phyloP scores from a whole-genome alignment of 2,888 invertebrate genomes.

The Chaitophorus viminalis region DNA sequence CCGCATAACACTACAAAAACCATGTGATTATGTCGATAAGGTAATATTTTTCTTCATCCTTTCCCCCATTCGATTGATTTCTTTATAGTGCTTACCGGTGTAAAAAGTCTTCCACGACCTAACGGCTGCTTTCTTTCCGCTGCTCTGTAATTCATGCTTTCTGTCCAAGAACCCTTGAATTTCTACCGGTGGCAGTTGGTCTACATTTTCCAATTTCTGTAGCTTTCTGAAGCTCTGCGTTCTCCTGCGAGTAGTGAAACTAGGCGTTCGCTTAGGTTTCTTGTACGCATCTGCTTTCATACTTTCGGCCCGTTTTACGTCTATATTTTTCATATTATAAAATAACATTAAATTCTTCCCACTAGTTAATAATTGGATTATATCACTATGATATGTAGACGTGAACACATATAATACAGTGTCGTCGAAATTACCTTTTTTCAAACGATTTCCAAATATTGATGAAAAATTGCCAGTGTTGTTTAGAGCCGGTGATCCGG shows the following conservation, averaged over 20 bases:
- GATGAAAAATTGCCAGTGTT: conserved; percentile 74
- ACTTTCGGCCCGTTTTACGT: conserved; percentile 86
- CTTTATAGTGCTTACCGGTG: conserved; percentile 69
- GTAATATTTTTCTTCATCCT: not conserved
- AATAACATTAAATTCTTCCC: not conserved
- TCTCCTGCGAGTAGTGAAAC: conserved; percentile 90
- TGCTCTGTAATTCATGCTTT: conserved; percentile 92
- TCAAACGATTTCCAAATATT: conserved; percentile 75
- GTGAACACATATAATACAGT: not conserved
- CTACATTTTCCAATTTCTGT: conserved; percentile 71
- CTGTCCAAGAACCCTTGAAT: conserved; percentile 91
- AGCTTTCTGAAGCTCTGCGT: conserved; percentile 87
- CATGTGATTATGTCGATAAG: not conserved
- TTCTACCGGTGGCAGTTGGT: conserved; percentile 84
- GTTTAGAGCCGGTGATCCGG: conserved; percentile 67
- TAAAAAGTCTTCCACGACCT: conserved; percentile 96
- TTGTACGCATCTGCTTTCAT: conserved; percentile 84
- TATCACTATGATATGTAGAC: not conserved
- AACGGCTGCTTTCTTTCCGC: conserved; percentile 93
- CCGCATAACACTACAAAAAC: conserved; percentile 83
- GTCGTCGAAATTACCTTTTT: conserved; percentile 69
- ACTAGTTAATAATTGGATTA: not conserved
- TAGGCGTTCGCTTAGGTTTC: conserved; percentile 89
- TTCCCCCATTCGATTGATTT: not conserved
- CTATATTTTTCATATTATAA: conserved; percentile 64